Evolutionary conservation across 2,797 vertebrate species (phyloP), one percentile per base, ranked within the genome.

Genomic region (Menidia menidia): DNA sequence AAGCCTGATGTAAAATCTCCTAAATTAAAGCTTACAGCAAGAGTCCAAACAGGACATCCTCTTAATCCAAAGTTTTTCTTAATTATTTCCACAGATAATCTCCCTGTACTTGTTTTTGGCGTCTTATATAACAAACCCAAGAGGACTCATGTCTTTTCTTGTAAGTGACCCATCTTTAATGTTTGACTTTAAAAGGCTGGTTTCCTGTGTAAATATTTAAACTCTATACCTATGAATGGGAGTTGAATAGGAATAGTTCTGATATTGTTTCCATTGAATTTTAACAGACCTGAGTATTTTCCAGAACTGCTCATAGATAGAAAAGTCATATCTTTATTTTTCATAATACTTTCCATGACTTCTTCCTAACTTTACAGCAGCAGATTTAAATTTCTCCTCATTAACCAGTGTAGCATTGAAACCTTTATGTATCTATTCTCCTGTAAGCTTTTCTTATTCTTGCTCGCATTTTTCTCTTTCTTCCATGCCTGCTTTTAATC

Each of bases 91-190:
- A 52, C 81, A 90, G 90, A 68, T 81, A 33, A 77, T 74, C 19
- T 25, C 51, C 55, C 65, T 63, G 68, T 60, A 63, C 47, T 54
- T 75, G 58, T 77, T 87, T 92, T 90, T 80, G 30, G 78, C 64
- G 71, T 84, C 78, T 58, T 80, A 85, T 84, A 86, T 81, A 55
- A 82, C 69, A 53, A 77, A 71, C 64, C 71, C 89, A 75, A 80
- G 81, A 87, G 91, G 91, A 93, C 90, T 93, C 86, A 95, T 95
- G 94, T 95, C 94, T 92, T 95, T 95, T 94, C 91, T 95, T 91
- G 94, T 95, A 84, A 93, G 94, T 92, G 30, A 62, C 8, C 1
- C 61, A 4, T 30, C 5, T 67, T 6, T 4, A 48, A 56, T 63
- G 68, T 51, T 53, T 41, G 39, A 64, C 33, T 0, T 74, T 41